Conservation (phyloP, 2,113 vertebrate genomes). For the Pomatostomus ruficeps region DNA sequence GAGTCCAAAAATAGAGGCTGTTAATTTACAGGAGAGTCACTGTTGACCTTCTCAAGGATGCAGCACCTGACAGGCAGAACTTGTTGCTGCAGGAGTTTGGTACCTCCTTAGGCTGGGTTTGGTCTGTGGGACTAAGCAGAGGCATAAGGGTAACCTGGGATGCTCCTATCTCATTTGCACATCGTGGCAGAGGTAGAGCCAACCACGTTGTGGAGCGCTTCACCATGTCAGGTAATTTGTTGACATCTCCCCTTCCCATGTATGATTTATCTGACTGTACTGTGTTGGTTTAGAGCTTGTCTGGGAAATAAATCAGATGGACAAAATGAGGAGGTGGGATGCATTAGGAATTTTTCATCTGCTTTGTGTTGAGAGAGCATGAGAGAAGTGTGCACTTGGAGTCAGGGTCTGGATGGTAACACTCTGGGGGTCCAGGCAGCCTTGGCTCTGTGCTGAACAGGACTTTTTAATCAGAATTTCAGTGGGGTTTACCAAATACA, state of each 20-base stretch:
- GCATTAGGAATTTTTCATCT: not conserved
- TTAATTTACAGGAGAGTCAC: slow-evolving; percentile 30
- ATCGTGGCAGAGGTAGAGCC: not conserved
- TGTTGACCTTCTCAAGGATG: slow-evolving; percentile 31
- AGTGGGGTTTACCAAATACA: not conserved
- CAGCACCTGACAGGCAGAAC: not conserved
- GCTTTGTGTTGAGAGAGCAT: not conserved
- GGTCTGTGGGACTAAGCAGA: not conserved
- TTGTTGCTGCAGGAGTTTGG: slow-evolving; percentile 9
- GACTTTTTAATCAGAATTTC: not conserved
- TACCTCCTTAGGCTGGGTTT: not conserved
- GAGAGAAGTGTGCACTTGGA: rapidly evolving
- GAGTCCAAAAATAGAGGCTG: slow-evolving; percentile 36
- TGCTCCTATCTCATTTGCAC: not conserved
- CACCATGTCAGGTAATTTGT: not conserved
- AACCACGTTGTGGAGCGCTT: not conserved
- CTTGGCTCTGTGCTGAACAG: not conserved
- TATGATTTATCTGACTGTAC: not conserved
- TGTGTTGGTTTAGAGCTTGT: not conserved
- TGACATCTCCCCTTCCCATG: not conserved
- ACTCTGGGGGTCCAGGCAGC: not conserved
- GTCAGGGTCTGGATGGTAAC: not conserved
- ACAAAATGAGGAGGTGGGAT: not conserved
- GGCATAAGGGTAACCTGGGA: not conserved
- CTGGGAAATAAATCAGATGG: not conserved